Conservation (phyloP, 2,797 vertebrate genomes). For the Rhincodon typus region DNA sequence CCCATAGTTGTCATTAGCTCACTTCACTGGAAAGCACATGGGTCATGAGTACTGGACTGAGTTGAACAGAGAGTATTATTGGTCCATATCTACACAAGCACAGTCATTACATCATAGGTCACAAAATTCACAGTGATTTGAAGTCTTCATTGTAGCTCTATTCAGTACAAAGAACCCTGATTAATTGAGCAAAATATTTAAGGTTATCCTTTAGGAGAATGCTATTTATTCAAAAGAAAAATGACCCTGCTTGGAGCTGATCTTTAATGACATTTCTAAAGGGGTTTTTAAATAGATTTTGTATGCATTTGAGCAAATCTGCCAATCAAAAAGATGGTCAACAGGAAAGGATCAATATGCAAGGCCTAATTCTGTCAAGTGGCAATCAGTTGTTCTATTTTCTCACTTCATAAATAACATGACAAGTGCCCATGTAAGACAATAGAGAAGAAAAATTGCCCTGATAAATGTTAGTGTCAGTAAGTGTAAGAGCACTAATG, state of each 20-base stretch:
- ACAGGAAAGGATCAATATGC: background rate
- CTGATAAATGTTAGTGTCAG: background rate
- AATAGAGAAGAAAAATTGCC: background rate
- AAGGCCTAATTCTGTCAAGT: background rate
- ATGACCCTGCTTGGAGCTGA: background rate
- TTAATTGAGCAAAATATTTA: background rate
- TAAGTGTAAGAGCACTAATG: background rate
- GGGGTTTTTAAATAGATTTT: background rate
- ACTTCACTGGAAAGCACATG: background rate
- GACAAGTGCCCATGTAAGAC: no score
- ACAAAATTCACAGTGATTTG: background rate
- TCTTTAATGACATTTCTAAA: background rate
- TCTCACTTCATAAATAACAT: background rate
- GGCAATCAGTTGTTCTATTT: background rate
- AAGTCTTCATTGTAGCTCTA: background rate
- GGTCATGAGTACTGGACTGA: background rate
- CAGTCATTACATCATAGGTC: constrained; percentile 2
- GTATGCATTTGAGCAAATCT: background rate
- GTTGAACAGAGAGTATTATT: background rate
- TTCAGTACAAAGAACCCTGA: background rate
- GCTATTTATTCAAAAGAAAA: background rate
- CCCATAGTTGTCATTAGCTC: background rate
- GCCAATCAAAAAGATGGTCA: background rate
- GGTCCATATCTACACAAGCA: background rate
- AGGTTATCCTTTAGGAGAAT: background rate